Percentiles rank a stretch among this genome's conserved stretches.
phyloP scores from a whole-genome alignment of 1,140 invertebrate species.

The Zaprionus kolodkinae region DNA sequence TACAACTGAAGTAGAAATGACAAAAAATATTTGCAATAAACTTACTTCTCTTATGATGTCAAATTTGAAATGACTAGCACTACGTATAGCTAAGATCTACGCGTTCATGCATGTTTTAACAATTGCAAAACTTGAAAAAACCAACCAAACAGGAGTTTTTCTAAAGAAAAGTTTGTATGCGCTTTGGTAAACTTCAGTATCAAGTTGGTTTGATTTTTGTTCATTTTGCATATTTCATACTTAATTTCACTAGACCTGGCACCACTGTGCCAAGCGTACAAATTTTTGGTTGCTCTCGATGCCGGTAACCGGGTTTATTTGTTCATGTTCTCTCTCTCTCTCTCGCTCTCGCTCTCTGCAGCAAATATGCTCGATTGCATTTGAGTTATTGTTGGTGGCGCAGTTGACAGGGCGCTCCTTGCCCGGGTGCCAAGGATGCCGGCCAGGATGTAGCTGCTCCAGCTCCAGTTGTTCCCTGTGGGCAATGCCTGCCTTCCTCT shows the following conservation, averaged over 20 bases:
- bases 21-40: too few species aligned
- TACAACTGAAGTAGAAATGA: too few species aligned
- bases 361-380: constrained; percentile 79
- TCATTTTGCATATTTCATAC: not conserved
- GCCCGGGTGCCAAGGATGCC: constrained; percentile 12
- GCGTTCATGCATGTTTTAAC: too few species aligned
- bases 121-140: too few species aligned
- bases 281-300: constrained; percentile 31
- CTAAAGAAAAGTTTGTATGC: too few species aligned
- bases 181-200: too few species aligned
- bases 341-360: constrained; percentile 32
- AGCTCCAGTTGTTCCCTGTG: not conserved
- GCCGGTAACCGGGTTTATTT: constrained; percentile 64
- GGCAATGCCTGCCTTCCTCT: not conserved
- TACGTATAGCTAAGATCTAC: too few species aligned
- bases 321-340: constrained; percentile 11
- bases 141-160: too few species aligned
- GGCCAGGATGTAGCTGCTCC: constrained; percentile 1
- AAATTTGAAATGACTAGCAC: too few species aligned
- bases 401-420: constrained; percentile 53
- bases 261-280: constrained; percentile 25
- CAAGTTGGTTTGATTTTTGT: not conserved
- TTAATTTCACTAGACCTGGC: not conserved
- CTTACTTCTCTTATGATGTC: too few species aligned
- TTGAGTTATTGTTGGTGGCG: constrained; percentile 73